These are phyloP conservation scores for Hemibates koningsi DNA, from an alignment of 2,113 vertebrate genomes.

Conservation along the genomic window DNA sequence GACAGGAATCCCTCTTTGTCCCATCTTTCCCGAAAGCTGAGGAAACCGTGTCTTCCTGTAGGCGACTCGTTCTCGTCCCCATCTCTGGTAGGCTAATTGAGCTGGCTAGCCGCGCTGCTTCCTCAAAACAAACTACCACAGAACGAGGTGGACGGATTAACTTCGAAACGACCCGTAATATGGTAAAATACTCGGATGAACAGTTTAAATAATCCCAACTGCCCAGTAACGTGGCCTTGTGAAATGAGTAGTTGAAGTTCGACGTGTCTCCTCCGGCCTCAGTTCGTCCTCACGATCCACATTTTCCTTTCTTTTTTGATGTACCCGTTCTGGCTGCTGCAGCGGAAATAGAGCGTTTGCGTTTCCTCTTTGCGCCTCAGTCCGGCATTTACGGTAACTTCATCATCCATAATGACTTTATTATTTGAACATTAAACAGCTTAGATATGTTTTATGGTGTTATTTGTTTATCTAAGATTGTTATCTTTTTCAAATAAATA, in stretches of 20 bases:
- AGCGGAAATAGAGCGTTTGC: constrained; percentile 60
- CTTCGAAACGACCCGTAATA: constrained; percentile 19
- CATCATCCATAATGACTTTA: background rate
- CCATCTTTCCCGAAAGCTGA: constrained; percentile 66
- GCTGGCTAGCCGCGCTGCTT: constrained; percentile 30
- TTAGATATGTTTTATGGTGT: background rate
- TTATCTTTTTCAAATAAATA: background rate
- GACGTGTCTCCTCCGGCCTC: background rate
- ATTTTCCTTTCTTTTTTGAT: constrained; percentile 56
- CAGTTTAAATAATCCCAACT: background rate
- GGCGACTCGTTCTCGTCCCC: constrained; percentile 74
- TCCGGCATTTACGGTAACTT: constrained; percentile 27
- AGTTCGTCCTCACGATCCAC: constrained; percentile 31
- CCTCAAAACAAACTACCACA: constrained; percentile 8
- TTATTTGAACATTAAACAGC: background rate
- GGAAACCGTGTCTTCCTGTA: constrained; percentile 68
- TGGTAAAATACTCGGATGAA: background rate
- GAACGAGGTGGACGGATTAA: background rate
- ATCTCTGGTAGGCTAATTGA: constrained; percentile 46
- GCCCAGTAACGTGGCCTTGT: background rate
- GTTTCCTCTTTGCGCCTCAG: constrained; percentile 28
- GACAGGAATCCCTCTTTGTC: constrained; percentile 66
- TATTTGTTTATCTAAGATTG: background rate
- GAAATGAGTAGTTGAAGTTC: rapidly evolving
- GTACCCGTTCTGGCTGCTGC: constrained; percentile 42